These are phyloP conservation scores for Clarias laeviceps DNA, from an alignment of 2,797 vertebrate genomes.

Conservation along the genomic window DNA sequence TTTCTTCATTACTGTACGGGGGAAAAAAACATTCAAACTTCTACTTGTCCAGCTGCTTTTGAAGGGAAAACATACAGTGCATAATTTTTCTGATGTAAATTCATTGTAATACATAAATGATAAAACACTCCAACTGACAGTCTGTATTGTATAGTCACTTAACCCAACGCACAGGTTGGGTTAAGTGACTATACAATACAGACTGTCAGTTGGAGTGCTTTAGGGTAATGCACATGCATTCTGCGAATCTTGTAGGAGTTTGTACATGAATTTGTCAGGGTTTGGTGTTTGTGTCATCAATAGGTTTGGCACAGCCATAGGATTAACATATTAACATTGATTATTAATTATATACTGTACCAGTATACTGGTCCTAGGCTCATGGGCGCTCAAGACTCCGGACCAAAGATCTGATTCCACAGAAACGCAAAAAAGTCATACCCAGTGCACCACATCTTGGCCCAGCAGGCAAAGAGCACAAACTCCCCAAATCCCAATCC, in stretches of 20 bases:
- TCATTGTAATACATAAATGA: neutral
- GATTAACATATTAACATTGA: too few relatives aligned
- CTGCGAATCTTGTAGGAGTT: neutral
- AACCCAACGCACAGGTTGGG: neutral
- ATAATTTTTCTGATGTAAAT: neutral
- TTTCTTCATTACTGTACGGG: neutral
- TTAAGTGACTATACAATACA: neutral
- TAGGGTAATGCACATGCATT: neutral
- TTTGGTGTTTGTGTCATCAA: neutral
- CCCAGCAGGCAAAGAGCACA: too few relatives aligned
- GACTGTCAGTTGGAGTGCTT: neutral
- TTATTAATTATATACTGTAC: too few relatives aligned
- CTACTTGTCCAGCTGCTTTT: neutral
- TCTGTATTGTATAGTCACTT: neutral
- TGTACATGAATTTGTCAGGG: neutral
- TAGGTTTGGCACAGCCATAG: too few relatives aligned
- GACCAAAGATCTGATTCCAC: too few relatives aligned
- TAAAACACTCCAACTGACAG: neutral
- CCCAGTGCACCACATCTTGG: too few relatives aligned
- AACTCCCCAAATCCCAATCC: too few relatives aligned
- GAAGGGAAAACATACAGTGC: neutral
- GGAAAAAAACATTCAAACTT: neutral
- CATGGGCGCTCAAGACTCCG: too few relatives aligned
- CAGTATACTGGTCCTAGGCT: too few relatives aligned
- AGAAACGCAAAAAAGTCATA: too few relatives aligned